Evolutionary conservation across 2,113 vertebrate species (phyloP).

Genomic region (Callorhinus ursinus): DNA sequence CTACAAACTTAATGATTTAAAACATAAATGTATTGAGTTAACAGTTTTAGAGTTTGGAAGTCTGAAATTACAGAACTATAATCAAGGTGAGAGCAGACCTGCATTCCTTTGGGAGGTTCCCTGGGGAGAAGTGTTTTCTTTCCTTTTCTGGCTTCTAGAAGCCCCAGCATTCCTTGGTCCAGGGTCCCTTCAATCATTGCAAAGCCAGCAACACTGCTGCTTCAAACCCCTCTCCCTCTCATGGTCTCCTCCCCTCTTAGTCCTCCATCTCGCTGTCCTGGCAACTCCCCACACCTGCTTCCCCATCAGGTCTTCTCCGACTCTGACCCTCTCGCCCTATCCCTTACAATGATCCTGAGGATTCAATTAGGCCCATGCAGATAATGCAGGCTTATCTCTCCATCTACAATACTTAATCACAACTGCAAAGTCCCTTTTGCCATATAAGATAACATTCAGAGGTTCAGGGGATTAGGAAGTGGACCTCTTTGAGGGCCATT

Average conservation of each 20-base stretch:
- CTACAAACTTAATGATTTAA: neutral
- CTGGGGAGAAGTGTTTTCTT: neutral
- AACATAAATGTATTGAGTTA: neutral
- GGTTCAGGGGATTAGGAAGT: neutral
- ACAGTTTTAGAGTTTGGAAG: neutral
- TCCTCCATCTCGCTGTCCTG: neutral
- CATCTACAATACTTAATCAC: no score
- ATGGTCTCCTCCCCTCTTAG: neutral
- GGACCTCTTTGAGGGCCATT: neutral
- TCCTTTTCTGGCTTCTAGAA: neutral
- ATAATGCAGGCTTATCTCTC: neutral
- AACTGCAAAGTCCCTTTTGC: neutral
- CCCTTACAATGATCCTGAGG: no score
- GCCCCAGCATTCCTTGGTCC: neutral
- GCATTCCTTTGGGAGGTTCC: neutral
- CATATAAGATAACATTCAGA: neutral
- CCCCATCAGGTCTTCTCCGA: neutral
- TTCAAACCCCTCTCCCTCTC: neutral
- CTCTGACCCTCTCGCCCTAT: neutral
- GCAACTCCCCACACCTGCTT: neutral
- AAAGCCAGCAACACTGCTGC: fast-evolving
- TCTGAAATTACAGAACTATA: neutral
- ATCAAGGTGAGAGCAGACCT: neutral
- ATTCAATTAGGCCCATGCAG: no score
- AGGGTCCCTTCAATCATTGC: no score